Base-by-base conservation (phyloP, 2,797 vertebrate genomes). In the Austrolebias charrua region DNA sequence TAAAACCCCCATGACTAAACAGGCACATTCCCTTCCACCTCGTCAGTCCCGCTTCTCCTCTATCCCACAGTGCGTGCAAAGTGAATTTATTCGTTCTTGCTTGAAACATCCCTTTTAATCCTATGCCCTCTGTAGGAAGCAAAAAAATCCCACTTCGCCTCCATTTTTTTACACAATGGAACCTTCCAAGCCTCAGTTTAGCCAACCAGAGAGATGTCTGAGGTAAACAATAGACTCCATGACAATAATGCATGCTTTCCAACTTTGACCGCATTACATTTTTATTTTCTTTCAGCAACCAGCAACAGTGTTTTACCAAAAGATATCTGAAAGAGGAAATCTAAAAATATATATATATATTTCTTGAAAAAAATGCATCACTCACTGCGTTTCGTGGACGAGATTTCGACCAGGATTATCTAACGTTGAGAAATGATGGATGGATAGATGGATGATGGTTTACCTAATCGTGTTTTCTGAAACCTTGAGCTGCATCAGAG, bases 161-260 rank as follows among this genome's bases (percentile, higher is more conserved):
- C 78, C 79, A 69, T 67, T 72, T 84, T 72, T 84, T 81, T 66
- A 75, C 67, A 91, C 81, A 91, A 89, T 90, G 84, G 81, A 87
- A 80, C 80, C 74, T 75, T 82, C 86, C 83, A 87, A 64, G 65
- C 56, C 35, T 54, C 54, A 49, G 74, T 59, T 56, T 67, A 63
- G 78, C 84, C 83, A 79, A 88, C 79, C 81, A 83, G 71, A 81
- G 68, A 49, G 73, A 80, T 74, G 78, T 63, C 69, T 54, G 70
- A 83, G n/a, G 84, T 88, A 91, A 90, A 92, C 86, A 91, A 91
- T 76, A 82, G 86, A 73, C 63, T 77, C 66, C 65, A 69, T 67
- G 77, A 85, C 80, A 84, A 61, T 55, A 62, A 33, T 45, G 59
- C 64, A 73, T 29, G 38, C 60, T 51, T 67, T 76, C 74, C 48